Percentiles rank a stretch among this genome's conserved stretches.
These are phyloP conservation scores for Chloroceryle amazona DNA, from an alignment of 2,797 vertebrate genomes.

Conservation along the genomic window DNA sequence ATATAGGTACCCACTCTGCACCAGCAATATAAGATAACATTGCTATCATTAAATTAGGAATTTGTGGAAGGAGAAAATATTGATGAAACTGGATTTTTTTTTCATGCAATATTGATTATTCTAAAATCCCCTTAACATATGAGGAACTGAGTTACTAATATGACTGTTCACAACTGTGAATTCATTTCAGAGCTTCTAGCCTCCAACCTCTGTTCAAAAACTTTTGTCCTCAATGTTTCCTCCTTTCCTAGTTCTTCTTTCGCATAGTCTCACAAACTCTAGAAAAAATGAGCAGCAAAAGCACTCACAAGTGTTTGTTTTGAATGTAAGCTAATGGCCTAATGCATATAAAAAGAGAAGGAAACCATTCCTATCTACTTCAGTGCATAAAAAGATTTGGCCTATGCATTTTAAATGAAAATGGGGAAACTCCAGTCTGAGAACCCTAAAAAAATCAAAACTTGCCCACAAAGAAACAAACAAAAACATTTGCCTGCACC, in stretches of 20 bases:
- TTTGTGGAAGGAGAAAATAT: not conserved
- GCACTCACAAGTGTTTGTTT: not conserved
- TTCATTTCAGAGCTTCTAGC: not conserved
- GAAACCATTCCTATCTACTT: not conserved
- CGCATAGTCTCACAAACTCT: not conserved
- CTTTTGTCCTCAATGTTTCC: not conserved
- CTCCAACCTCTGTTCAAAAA: not conserved
- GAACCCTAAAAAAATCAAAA: not conserved
- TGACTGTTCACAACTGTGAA: not conserved
- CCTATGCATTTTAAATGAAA: not conserved
- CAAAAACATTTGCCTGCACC: fast-evolving
- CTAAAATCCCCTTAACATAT: not conserved
- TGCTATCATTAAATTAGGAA: not conserved
- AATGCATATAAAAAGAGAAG: not conserved
- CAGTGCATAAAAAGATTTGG: not conserved
- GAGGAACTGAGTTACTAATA: not conserved
- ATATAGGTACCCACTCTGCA: not conserved
- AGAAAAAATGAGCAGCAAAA: not conserved
- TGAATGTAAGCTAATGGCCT: not conserved
- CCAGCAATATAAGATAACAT: not conserved
- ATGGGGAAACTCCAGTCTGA: not conserved
- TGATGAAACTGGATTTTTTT: not conserved
- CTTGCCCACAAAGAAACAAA: not conserved
- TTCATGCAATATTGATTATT: not conserved
- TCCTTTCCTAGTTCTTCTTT: not conserved